Conservation (phyloP, 2,797 vertebrate genomes). For the Oryzias dopingdopingensis region DNA sequence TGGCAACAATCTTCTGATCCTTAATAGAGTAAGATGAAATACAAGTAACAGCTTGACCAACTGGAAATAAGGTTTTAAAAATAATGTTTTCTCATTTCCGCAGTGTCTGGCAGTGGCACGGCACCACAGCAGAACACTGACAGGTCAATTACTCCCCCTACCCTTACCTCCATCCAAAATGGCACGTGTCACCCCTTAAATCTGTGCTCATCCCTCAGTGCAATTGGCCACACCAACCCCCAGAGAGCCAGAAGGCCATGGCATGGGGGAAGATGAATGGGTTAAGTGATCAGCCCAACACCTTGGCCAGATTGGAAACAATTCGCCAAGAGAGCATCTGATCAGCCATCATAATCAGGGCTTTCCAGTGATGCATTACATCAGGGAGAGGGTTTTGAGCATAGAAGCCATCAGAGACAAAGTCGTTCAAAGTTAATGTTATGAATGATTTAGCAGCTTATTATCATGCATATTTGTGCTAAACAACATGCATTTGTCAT, state of each 20-base stretch:
- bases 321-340: conserved; percentile 68
- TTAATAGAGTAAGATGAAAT: conserved; percentile 54
- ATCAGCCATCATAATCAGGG: conserved; percentile 67
- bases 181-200: conserved; percentile 79
- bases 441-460: conserved; percentile 79
- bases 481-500: conserved; percentile 83
- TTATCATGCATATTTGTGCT: conserved; percentile 78
- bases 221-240: conserved; percentile 72
- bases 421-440: conserved; percentile 84
- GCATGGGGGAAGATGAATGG: conserved; percentile 79
- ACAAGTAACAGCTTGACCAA: conserved; percentile 64
- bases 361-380: conserved; percentile 51
- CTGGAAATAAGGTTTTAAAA: conserved; percentile 85
- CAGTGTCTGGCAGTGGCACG: conserved; percentile 72
- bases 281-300: conserved; percentile 78
- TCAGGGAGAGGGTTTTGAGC: conserved; percentile 43
- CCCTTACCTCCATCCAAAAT: conserved; percentile 73
- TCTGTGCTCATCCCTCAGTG: conserved; percentile 81
- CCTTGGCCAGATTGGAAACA: conserved; percentile 76
- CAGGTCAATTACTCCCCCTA: conserved; percentile 90
- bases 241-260: conserved; percentile 75
- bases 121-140: conserved; percentile 82
- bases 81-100: conserved; percentile 84
- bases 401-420: conserved; percentile 66
- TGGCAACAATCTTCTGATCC: conserved; percentile 58